Conservation (phyloP, 2,888 invertebrate genomes). For the Creontiades dilutus region DNA sequence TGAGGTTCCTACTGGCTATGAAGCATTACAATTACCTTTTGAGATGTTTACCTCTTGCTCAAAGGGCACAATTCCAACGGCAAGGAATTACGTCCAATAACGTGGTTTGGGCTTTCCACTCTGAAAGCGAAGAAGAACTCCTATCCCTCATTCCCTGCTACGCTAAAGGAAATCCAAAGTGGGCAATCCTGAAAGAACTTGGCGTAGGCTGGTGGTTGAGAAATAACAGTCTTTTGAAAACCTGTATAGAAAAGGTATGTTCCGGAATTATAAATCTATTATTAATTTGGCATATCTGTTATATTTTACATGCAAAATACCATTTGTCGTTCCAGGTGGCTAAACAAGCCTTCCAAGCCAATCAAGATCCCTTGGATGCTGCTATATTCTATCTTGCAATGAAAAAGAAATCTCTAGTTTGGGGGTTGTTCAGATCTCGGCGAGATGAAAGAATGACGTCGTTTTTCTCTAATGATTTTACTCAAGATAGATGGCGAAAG, state of each 20-base stretch:
- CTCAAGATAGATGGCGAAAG: constrained; percentile 95
- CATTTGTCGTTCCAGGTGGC: constrained; percentile 82
- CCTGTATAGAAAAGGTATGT: constrained; percentile 89
- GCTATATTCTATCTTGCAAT: constrained; percentile 98
- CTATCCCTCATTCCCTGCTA: constrained; percentile 93
- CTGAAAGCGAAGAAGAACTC: constrained; percentile 97
- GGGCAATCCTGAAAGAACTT: constrained; percentile 93
- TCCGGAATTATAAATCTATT: not conserved
- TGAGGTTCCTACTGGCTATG: constrained; percentile 97
- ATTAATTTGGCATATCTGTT: not conserved
- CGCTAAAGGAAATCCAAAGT: constrained; percentile 90
- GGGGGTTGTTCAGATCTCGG: constrained; percentile 95
- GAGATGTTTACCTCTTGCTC: constrained; percentile 93
- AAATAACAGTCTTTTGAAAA: constrained; percentile 88
- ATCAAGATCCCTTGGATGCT: constrained; percentile 97
- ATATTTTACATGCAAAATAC: not conserved
- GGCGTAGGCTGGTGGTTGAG: constrained; percentile 98
- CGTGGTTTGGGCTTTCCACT: constrained; percentile 99
- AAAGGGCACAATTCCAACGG: constrained; percentile 91
- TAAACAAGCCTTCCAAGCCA: constrained; percentile 93
- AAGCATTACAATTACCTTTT: constrained; percentile 97
- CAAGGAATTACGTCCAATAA: constrained; percentile 93
- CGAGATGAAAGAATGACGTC: constrained; percentile 94
- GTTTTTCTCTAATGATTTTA: constrained; percentile 97
- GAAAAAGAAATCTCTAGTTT: constrained; percentile 97